These are phyloP conservation scores for Drosophila sordidula DNA, from an alignment of 2,888 invertebrate genomes.

Conservation along the genomic window DNA sequence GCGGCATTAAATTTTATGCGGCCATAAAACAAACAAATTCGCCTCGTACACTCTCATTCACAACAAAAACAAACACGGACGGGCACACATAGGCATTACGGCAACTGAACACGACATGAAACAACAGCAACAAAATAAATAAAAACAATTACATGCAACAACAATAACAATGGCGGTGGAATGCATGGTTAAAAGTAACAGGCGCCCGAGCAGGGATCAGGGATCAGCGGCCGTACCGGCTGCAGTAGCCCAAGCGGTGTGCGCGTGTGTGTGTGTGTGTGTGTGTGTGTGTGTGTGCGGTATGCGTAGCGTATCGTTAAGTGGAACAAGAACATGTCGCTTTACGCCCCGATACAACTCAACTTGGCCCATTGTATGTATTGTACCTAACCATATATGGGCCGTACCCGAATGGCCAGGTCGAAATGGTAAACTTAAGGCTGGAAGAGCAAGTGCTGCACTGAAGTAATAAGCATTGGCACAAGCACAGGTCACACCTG, in stretches of 20 bases:
- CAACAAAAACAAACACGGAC: slow-evolving; percentile 29
- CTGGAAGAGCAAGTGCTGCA: slow-evolving; percentile 8
- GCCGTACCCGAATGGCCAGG: slow-evolving; percentile 8
- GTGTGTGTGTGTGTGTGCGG: slow-evolving; percentile 25
- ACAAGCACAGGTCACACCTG: not conserved
- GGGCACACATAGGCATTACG: slow-evolving; percentile 61
- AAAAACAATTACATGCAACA: slow-evolving; percentile 32
- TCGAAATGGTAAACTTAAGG: not conserved
- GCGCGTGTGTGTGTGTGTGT: slow-evolving; percentile 1
- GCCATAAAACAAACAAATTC: slow-evolving; percentile 80
- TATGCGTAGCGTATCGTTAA: slow-evolving; percentile 47
- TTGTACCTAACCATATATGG: slow-evolving; percentile 35
- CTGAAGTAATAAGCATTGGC: not conserved
- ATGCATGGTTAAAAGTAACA: slow-evolving; percentile 34
- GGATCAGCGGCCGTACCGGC: slow-evolving; percentile 23
- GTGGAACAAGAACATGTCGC: slow-evolving; percentile 72
- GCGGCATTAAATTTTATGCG: slow-evolving; percentile 80
- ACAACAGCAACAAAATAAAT: slow-evolving; percentile 35
- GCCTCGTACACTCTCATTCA: slow-evolving; percentile 42
- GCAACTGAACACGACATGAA: slow-evolving; percentile 69
- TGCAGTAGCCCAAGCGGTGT: slow-evolving; percentile 4
- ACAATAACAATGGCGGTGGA: slow-evolving; percentile 50
- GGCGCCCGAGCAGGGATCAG: slow-evolving; percentile 22
- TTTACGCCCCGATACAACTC: slow-evolving; percentile 75
- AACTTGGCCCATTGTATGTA: slow-evolving; percentile 62